Evolutionary conservation across 2,797 vertebrate genomes (phyloP), one percentile per base, ranked within the genome.

Genomic region (Poeciliopsis turneri): DNA sequence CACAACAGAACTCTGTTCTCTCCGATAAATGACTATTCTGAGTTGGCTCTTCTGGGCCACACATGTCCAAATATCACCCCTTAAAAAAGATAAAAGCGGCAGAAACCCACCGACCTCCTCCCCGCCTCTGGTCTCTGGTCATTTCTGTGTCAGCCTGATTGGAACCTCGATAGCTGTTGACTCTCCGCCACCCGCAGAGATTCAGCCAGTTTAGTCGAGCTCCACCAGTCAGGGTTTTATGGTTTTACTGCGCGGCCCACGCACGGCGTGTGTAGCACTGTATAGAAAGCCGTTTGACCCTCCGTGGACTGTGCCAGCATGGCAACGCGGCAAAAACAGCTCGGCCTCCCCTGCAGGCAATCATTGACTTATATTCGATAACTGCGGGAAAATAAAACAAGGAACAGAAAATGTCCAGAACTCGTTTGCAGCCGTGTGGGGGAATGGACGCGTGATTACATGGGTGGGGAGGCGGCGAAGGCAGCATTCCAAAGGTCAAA

Each of bases 401-500:
- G 33, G 39, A 75, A 82, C 68, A 72, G 0, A 49, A 72, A 72
- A 68, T 43, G 43, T 75, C 81, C 7, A 33, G 61, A 8, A 36
- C 30, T 0, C 0, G 1, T 23, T 3, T 39, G 28, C 15, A 6
- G n/a, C n/a, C 36, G 7, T 69, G 82, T 90, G 90, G 91, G 91
- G 64, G 82, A 43, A 76, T 23, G 49, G 10, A 39, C 43, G 7
- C 36, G 36, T 73, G 70, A 75, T 86, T 0, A 39, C 69, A 81
- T 90, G 90, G 91, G 91, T 77, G 90, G 89, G 88, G 49, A 70
- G 59, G 16, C 66, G 4, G 72, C 78, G 64, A 82, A 33, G 75
- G 79, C 33, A 30, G 47, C 43, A 81, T 82, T 90, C 89, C 92
- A 93, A 93, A 93, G 89, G 90, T 92, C 72, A 82, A 91, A 89